These are phyloP conservation scores for Paradisaea rubra DNA, from an alignment of 2,113 vertebrate genomes.

Conservation along the genomic window DNA sequence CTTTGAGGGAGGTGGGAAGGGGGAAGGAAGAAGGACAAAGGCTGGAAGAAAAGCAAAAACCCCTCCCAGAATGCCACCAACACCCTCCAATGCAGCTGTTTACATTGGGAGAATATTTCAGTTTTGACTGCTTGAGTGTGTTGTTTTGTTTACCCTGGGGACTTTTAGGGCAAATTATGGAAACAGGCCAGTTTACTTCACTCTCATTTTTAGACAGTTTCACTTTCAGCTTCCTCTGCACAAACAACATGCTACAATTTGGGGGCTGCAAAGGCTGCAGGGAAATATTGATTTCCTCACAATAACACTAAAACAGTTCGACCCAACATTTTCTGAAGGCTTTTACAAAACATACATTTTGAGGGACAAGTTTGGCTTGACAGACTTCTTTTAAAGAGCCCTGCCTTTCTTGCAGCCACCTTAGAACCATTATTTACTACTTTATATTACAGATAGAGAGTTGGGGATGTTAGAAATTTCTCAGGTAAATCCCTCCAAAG, in stretches of 20 bases:
- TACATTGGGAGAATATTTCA: neutral
- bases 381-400: neutral
- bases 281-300: slow-evolving; percentile 59
- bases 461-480: neutral
- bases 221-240: slow-evolving; percentile 20
- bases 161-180: neutral
- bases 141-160: neutral
- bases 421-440: neutral
- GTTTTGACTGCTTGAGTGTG: neutral
- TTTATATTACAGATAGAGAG: neutral
- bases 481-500: slow-evolving; percentile 11
- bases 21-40: neutral
- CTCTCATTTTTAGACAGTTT: slow-evolving; percentile 31
- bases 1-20: neutral
- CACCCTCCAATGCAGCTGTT: neutral
- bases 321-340: slow-evolving; percentile 48
- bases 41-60: neutral
- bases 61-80: neutral
- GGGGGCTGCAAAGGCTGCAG: slow-evolving; percentile 45
- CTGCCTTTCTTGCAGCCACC: neutral
- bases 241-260: slow-evolving; percentile 25
- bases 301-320: slow-evolving; percentile 50
- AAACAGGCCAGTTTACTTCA: neutral
- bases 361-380: slow-evolving; percentile 42
- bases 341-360: slow-evolving; percentile 53